Evolutionary conservation across 2,113 vertebrate species (phyloP).

Genomic region (Colius striatus): DNA sequence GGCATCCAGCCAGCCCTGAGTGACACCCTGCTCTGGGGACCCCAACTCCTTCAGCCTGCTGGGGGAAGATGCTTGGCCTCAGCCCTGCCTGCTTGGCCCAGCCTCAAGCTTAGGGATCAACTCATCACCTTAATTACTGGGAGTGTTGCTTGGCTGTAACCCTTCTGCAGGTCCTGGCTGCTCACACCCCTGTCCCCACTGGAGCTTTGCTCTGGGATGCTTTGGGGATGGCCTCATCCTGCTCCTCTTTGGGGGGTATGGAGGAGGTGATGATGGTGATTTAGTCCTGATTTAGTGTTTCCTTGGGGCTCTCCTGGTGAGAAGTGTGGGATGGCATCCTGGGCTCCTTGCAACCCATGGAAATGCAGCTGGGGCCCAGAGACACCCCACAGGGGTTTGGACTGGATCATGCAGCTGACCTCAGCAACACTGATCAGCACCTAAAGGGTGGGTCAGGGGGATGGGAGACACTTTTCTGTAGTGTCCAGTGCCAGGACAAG

Average conservation of each 20-base stretch:
- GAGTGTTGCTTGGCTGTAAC: neutral
- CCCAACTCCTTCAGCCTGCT: rapidly evolving
- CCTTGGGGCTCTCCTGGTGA: rapidly evolving
- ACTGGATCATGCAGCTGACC: neutral
- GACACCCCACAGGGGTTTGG: neutral
- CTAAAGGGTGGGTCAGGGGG: no score
- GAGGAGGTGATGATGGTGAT: rapidly evolving
- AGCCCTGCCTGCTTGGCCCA: neutral
- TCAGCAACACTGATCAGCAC: no score
- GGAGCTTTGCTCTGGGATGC: neutral
- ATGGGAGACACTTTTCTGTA: no score
- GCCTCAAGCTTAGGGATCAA: neutral
- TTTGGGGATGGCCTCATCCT: neutral
- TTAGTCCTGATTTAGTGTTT: rapidly evolving
- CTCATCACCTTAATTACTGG: conserved; percentile 20
- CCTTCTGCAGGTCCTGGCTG: rapidly evolving
- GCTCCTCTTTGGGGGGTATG: rapidly evolving
- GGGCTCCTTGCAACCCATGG: neutral
- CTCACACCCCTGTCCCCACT: neutral
- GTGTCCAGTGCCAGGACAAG: no score
- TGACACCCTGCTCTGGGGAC: neutral
- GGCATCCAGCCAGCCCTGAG: neutral
- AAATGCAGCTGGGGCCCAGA: neutral
- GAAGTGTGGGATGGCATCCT: rapidly evolving
- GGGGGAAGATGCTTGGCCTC: neutral